phyloP scores from a whole-genome alignment of 2,797 vertebrate genomes.

The Eupleurogrammus muticus region DNA sequence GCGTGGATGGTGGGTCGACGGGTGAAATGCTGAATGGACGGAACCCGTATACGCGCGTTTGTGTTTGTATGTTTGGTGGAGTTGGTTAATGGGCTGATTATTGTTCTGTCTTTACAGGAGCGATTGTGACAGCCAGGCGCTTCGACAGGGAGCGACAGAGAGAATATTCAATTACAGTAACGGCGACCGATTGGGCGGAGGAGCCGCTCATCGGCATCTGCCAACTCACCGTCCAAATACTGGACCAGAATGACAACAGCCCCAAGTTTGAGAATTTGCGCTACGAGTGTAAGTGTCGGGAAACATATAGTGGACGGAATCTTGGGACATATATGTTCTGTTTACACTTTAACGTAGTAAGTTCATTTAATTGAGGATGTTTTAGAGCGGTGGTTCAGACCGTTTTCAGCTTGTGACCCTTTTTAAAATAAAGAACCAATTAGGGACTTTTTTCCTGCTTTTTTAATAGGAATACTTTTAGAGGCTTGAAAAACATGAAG shows the following conservation, averaged over 20 bases:
- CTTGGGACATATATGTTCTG: neutral
- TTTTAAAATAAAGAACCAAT: neutral
- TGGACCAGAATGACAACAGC: slow-evolving; percentile 93
- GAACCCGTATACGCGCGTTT: slow-evolving; percentile 23
- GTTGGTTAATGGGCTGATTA: slow-evolving; percentile 27
- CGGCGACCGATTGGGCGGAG: slow-evolving; percentile 90
- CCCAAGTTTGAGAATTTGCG: slow-evolving; percentile 93
- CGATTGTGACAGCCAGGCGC: slow-evolving; percentile 86
- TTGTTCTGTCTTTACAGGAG: slow-evolving; percentile 79
- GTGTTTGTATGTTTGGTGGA: slow-evolving; percentile 16
- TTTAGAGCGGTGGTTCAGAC: neutral
- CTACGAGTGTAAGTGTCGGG: slow-evolving; percentile 89
- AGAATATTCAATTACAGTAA: slow-evolving; percentile 91
- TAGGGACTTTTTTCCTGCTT: neutral
- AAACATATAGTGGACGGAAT: slow-evolving; percentile 8
- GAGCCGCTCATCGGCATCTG: slow-evolving; percentile 93
- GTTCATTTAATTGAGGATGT: slow-evolving; percentile 18
- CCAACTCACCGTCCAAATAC: slow-evolving; percentile 89
- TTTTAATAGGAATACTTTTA: no score
- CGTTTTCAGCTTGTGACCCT: neutral
- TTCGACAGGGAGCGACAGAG: slow-evolving; percentile 93
- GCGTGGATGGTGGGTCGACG: slow-evolving; percentile 16
- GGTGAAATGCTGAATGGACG: slow-evolving; percentile 21
- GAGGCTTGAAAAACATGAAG: no score
- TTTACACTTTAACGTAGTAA: slow-evolving; percentile 13